A percentile compares a stretch with the other conserved stretches of the same genome.
phyloP scores from a whole-genome alignment of 2,888 invertebrate species.

The Troides helena region DNA sequence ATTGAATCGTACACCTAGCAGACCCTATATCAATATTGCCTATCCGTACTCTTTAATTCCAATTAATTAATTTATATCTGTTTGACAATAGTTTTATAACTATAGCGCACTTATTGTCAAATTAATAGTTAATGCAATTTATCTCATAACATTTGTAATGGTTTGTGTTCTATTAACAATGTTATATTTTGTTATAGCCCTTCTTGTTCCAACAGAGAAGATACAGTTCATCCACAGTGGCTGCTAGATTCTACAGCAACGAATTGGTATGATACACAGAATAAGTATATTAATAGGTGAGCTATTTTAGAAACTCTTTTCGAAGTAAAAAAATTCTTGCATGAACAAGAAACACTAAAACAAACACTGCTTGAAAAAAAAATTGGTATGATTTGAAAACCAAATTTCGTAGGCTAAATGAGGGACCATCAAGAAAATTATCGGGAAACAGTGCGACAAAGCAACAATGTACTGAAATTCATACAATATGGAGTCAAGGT shows the following conservation, averaged over 20 bases:
- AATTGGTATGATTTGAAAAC: neutral
- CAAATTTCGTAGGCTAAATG: constrained; percentile 43
- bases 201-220: constrained; percentile 79
- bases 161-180: too few relatives aligned
- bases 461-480: constrained; percentile 40
- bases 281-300: constrained; percentile 55
- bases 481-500: constrained; percentile 59
- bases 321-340: too few relatives aligned
- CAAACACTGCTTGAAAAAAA: neutral
- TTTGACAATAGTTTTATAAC: too few relatives aligned
- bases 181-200: constrained; percentile 46
- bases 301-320: constrained; percentile 17
- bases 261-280: constrained; percentile 81
- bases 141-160: too few relatives aligned
- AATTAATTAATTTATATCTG: too few relatives aligned
- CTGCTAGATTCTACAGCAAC: constrained; percentile 81
- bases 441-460: constrained; percentile 50
- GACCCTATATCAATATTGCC: too few relatives aligned
- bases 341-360: neutral
- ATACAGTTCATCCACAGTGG: constrained; percentile 83
- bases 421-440: constrained; percentile 54
- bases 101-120: too few relatives aligned
- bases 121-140: too few relatives aligned
- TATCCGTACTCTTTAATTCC: too few relatives aligned
- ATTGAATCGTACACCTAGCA: too few relatives aligned